Base-by-base conservation (phyloP, 2,797 vertebrate genomes). In the Bryconaethiops microstoma region DNA sequence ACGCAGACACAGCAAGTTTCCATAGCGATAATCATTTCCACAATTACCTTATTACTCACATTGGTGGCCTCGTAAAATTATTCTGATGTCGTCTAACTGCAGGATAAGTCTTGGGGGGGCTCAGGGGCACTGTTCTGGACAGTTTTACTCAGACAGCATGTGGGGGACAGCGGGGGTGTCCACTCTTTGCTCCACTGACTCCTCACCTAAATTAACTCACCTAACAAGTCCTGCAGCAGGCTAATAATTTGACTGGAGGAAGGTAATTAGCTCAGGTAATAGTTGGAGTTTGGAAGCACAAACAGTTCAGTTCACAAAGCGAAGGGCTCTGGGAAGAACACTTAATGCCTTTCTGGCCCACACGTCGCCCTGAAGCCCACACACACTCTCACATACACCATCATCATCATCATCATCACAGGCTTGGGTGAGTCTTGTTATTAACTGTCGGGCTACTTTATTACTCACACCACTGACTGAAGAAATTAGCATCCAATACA, bases 231-330 rank as follows among this genome's bases (percentile, higher is more conserved):
- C 84, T 78, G 5, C 83, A 59, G 78, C 84, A 73, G 83, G 90
- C 87, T 92, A 92, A 92, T 93, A 88, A 91, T 92, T 78, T 52
- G 69, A 85, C 87, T 87, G 87, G 86, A 89, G 90, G 89, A 93
- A 90, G 90, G 92, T 88, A 93, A 92, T 93, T 93, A 87, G 78
- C 81, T 84, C 85, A 65, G 82, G 86, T 94, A 93, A 94, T 93
- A 91, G 93, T 91, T 89, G 88, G 87, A 90, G 88, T 86, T 82
- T 86, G 86, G 88, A 91, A 91, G 92, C 85, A 87, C 71, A 94
- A 94, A 93, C 92, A 92, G 89, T 90, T 88, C 90, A 89, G 88
- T 90, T 92, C 91, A 91, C 90, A 93, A 62, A 88, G 85, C 79
- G 90, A 92, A 90, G 86, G 89, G 78, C 82, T 79, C 74, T 17